A percentile compares a stretch with the other conserved stretches of the same genome.
These are phyloP conservation scores for Palaemon carinicauda DNA, from an alignment of 1,140 invertebrate genomes.

Conservation along the genomic window DNA sequence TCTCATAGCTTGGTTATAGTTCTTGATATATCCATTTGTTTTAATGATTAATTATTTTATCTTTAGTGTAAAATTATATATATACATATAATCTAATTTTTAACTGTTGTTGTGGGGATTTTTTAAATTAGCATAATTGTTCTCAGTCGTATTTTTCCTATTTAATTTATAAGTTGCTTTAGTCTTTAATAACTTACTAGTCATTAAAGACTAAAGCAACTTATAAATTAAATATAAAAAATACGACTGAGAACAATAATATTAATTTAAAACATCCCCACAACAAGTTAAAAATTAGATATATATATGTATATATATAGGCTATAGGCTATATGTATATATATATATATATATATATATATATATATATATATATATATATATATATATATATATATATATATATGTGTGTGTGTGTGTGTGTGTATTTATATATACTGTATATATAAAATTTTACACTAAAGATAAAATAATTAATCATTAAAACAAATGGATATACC, in stretches of 20 bases:
- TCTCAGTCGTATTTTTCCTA: neutral
- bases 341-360: slow-evolving; percentile 2
- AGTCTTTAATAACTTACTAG: too few species aligned
- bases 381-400: slow-evolving; percentile 2
- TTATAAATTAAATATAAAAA: neutral
- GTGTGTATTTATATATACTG: too few species aligned
- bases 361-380: slow-evolving; percentile 2
- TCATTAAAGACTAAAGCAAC: too few species aligned
- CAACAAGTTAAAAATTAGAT: neutral
- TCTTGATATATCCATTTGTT: neutral
- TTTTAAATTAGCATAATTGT: neutral
- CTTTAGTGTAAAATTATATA: neutral
- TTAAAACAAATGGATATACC: neutral
- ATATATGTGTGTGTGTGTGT: neutral
- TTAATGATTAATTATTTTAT: neutral
- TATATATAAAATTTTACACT: too few species aligned
- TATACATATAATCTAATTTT: neutral
- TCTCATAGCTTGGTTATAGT: too few species aligned
- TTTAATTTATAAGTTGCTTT: neutral
- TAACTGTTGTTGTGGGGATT: neutral
- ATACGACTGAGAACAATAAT: neutral
- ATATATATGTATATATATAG: neutral
- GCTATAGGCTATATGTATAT: too few species aligned
- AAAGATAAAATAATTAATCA: neutral
- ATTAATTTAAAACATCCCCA: neutral